phyloP scores from a whole-genome alignment of 2,113 vertebrate genomes.

The Corythoichthys intestinalis region DNA sequence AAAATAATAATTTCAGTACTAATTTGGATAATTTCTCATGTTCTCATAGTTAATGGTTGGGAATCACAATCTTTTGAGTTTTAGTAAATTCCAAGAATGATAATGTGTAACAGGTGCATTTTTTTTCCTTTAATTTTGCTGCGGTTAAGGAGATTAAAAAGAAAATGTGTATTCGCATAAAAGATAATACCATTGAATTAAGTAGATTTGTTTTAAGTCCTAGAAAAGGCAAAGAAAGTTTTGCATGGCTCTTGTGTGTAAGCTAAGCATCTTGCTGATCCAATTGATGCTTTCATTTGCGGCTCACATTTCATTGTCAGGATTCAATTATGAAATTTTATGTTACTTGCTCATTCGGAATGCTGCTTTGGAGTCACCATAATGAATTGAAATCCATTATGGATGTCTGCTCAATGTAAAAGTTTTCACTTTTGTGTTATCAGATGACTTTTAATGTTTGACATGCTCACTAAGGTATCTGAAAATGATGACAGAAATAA shows the following conservation, averaged over 20 bases:
- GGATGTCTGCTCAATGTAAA: not conserved
- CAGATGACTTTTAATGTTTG: not conserved
- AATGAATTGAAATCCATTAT: not conserved
- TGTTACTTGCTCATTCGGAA: not conserved
- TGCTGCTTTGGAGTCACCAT: not conserved
- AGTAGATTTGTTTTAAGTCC: not conserved
- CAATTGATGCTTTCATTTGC: not conserved
- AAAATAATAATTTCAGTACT: no score
- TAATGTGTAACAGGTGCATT: not conserved
- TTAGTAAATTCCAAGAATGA: not conserved
- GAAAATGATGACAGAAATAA: slow-evolving; percentile 11
- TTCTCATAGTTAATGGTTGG: not conserved
- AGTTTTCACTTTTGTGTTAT: not conserved
- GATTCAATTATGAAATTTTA: not conserved
- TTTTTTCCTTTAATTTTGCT: no score
- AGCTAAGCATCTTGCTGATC: not conserved
- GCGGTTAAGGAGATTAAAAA: not conserved
- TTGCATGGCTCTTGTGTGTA: not conserved
- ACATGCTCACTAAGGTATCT: not conserved
- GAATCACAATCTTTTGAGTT: not conserved
- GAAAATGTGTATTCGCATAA: slow-evolving; percentile 1
- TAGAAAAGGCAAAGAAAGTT: not conserved
- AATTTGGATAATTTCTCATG: no score
- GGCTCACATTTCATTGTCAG: not conserved
- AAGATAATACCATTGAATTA: not conserved